Evolutionary conservation across 92 coral and sea anemone genomes (phyloP).

Genomic region (Actinostola sp.): DNA sequence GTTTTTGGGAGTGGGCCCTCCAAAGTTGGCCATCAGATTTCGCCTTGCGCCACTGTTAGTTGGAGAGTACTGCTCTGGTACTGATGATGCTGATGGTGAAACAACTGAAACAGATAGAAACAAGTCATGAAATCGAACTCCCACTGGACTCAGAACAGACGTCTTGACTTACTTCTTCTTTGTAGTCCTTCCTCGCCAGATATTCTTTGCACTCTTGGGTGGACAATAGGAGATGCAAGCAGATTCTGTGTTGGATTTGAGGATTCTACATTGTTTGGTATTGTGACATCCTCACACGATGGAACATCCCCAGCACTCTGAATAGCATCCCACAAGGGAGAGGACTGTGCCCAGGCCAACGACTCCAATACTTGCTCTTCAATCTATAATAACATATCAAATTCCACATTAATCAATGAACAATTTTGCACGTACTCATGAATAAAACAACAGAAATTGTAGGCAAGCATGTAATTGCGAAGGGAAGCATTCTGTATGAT

Average conservation of each 20-base stretch:
- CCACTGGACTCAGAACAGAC: background rate
- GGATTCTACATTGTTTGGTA: constrained; percentile 82
- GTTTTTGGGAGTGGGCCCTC: constrained; percentile 52
- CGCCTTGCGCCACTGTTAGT: constrained; percentile 89
- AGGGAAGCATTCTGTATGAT: no score
- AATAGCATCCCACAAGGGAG: constrained; percentile 92
- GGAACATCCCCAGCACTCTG: constrained; percentile 84
- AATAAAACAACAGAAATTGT: no score
- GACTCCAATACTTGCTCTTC: constrained; percentile 94
- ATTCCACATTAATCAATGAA: no score
- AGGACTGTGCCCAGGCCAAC: constrained; percentile 89
- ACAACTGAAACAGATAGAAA: constrained; percentile 10
- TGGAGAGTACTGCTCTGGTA: constrained; percentile 82
- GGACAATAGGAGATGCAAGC: constrained; percentile 88
- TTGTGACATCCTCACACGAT: constrained; percentile 92
- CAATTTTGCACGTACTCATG: no score
- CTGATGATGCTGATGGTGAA: constrained; percentile 71
- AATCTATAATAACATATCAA: no score
- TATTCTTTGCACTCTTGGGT: constrained; percentile 94
- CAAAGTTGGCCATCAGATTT: constrained; percentile 80
- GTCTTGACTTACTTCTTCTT: constrained; percentile 21
- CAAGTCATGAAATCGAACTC: background rate
- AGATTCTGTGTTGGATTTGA: constrained; percentile 72
- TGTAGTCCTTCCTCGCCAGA: constrained; percentile 83
- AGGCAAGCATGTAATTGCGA: no score